phyloP scores from a whole-genome alignment of 2,888 invertebrate genomes.

The Cancer borealis region DNA sequence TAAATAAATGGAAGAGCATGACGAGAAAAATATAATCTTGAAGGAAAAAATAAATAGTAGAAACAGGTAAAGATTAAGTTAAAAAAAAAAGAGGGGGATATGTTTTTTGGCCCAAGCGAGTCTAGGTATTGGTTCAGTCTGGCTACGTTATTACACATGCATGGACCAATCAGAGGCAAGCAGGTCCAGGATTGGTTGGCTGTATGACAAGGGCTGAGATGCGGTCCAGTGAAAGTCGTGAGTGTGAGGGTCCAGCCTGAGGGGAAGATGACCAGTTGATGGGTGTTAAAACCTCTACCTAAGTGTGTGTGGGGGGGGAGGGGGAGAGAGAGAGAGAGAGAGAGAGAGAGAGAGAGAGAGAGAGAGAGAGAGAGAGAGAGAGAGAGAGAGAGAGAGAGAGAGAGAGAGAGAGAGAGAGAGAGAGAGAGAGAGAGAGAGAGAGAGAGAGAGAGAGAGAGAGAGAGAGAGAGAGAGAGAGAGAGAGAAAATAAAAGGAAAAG shows the following conservation, averaged over 20 bases:
- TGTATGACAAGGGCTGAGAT: background rate
- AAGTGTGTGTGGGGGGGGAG: background rate
- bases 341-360: slow-evolving; percentile 14
- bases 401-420: background rate
- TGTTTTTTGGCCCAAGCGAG: background rate
- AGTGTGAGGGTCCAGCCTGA: background rate
- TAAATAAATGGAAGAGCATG: background rate
- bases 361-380: slow-evolving; percentile 25
- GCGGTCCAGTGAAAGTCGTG: slow-evolving; percentile 31
- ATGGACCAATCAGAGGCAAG: slow-evolving; percentile 44
- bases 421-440: slow-evolving; percentile 8
- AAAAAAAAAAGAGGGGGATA: background rate
- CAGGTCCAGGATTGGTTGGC: slow-evolving; percentile 49
- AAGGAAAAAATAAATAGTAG: background rate
- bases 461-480: slow-evolving; percentile 1
- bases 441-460: slow-evolving; percentile 1
- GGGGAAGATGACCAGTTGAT: background rate
- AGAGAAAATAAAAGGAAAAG: background rate
- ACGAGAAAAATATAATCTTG: background rate
- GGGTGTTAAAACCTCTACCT: slow-evolving; percentile 43
- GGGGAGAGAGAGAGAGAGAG: background rate
- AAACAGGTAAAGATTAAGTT: background rate
- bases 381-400: background rate
- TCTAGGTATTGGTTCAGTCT: slow-evolving; percentile 34
- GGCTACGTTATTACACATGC: slow-evolving; percentile 50